A percentile compares a stretch with the other conserved stretches of the same genome.
Evolutionary conservation across 1,140 invertebrate species (phyloP).

Genomic region (Battus philenor): DNA sequence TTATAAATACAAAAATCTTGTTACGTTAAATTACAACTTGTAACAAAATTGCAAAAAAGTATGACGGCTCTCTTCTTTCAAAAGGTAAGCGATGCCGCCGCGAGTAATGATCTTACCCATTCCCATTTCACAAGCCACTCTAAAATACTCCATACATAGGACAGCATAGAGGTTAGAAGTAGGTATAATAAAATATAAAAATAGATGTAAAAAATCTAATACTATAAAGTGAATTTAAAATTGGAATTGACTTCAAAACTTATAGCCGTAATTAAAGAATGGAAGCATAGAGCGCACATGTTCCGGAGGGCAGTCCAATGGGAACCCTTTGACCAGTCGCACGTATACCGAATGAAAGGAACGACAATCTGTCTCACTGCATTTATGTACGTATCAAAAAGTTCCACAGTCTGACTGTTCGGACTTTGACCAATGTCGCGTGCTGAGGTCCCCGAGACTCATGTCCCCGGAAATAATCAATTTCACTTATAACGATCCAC

Average conservation of each 20-base stretch:
- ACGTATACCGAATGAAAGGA: slow-evolving; percentile 37
- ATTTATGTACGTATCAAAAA: slow-evolving; percentile 48
- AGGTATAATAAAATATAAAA: too few species aligned
- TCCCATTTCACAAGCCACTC: too few species aligned
- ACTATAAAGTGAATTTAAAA: background rate
- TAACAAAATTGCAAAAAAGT: too few species aligned
- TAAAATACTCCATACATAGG: too few species aligned
- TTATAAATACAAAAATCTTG: too few species aligned
- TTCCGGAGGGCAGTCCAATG: slow-evolving; percentile 32
- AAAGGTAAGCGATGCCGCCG: too few species aligned
- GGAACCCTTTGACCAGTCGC: slow-evolving; percentile 49
- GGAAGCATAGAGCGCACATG: slow-evolving; percentile 4
- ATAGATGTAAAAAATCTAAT: too few species aligned
- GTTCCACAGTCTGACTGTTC: slow-evolving; percentile 39
- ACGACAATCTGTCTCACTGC: slow-evolving; percentile 46
- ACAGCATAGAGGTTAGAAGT: too few species aligned
- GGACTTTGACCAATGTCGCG: slow-evolving; percentile 44
- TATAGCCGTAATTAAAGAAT: slow-evolving; percentile 10
- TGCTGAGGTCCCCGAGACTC: slow-evolving; percentile 12
- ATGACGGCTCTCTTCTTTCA: too few species aligned
- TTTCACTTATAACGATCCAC: slow-evolving; percentile 36
- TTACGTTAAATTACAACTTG: too few species aligned
- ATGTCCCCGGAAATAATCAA: slow-evolving; percentile 36
- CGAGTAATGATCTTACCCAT: too few species aligned
- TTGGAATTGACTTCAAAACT: background rate